Evolutionary conservation across 1,140 invertebrate genomes (phyloP).

Genomic region (Trichomalopsis sarcophagae): DNA sequence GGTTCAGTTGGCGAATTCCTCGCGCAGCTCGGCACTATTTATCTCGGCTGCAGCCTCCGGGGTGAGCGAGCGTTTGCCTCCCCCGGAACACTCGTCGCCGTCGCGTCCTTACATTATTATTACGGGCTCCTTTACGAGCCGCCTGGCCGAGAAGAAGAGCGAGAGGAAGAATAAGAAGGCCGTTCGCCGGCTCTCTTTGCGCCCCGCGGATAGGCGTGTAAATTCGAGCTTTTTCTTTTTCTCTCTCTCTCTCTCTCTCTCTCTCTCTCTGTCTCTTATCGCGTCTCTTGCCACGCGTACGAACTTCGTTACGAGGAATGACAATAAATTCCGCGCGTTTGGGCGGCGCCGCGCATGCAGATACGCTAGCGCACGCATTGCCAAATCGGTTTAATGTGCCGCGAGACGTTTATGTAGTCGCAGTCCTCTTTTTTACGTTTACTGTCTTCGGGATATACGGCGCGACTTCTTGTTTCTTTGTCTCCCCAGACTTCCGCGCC

Average conservation of each 20-base stretch:
- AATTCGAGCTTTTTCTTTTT: conserved; percentile 32
- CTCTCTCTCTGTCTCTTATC: conserved; percentile 2
- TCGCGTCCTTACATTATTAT: conserved; percentile 38
- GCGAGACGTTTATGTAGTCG: conserved; percentile 33
- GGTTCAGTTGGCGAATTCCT: conserved; percentile 38
- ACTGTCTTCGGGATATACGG: not conserved
- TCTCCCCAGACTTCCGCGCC: not conserved
- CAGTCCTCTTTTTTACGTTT: not conserved
- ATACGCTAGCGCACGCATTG: not conserved
- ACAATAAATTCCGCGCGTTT: conserved; percentile 32
- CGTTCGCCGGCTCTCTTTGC: not conserved
- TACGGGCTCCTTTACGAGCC: not conserved
- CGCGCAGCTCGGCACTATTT: conserved; percentile 37
- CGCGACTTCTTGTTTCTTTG: not conserved
- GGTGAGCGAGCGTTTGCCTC: not conserved
- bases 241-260: not conserved
- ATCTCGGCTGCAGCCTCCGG: conserved; percentile 13
- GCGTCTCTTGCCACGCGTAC: not conserved
- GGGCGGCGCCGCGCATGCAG: not conserved
- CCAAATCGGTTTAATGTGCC: conserved; percentile 46
- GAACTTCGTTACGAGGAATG: conserved; percentile 26
- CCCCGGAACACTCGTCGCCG: not conserved
- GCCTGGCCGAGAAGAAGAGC: not conserved
- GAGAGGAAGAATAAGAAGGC: not conserved
- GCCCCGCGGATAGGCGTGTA: not conserved